Evolutionary conservation across 2,113 vertebrate species (phyloP).

Genomic region (Vidua macroura): DNA sequence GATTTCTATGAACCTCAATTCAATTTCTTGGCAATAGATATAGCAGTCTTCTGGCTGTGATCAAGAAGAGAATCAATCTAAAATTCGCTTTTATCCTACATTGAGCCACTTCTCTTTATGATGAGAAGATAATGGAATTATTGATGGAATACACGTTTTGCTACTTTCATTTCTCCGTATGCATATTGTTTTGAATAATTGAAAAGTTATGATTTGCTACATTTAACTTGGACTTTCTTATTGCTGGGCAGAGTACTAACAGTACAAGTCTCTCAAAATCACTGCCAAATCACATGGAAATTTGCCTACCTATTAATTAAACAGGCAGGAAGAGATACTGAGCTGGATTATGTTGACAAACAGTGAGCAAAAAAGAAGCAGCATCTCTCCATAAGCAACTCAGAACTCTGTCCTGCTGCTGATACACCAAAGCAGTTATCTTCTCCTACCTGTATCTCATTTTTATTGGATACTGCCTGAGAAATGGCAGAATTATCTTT

Average conservation of each 20-base stretch:
- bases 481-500: conserved; percentile 17
- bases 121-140: conserved; percentile 27
- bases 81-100: conserved; percentile 41
- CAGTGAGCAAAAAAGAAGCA: background rate
- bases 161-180: background rate
- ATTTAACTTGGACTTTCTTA: conserved; percentile 12
- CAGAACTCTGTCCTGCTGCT: background rate
- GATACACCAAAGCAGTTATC: background rate
- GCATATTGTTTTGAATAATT: conserved; percentile 32
- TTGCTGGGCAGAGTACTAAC: background rate
- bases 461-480: background rate
- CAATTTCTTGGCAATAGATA: conserved; percentile 23
- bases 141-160: background rate
- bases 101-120: conserved; percentile 14
- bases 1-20: conserved; percentile 12
- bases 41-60: conserved; percentile 1
- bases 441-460: background rate
- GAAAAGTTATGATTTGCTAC: conserved; percentile 17
- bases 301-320: background rate
- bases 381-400: background rate
- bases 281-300: background rate
- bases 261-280: background rate
- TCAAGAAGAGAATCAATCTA: conserved; percentile 30
- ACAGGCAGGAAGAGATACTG: background rate
- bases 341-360: background rate